phyloP scores from a whole-genome alignment of 2,888 invertebrate genomes.

The Azorinus chamasolen region DNA sequence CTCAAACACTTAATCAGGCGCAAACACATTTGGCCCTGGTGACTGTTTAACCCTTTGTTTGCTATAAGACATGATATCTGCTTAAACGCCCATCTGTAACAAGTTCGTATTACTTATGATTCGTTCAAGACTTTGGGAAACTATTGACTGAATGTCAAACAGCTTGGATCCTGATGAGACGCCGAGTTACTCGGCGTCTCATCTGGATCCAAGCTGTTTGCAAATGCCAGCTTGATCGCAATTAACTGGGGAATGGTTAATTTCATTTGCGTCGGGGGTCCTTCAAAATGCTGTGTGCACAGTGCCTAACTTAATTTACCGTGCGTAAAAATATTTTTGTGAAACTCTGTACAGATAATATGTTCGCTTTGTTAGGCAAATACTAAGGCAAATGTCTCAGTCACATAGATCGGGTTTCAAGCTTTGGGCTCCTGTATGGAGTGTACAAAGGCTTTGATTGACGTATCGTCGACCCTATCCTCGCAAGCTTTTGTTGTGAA shows the following conservation, averaged over 20 bases:
- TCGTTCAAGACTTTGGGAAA: too few relatives aligned
- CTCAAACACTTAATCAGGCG: constrained; percentile 27
- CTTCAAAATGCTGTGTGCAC: too few relatives aligned
- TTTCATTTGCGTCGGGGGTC: too few relatives aligned
- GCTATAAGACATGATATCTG: background rate
- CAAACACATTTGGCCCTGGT: constrained; percentile 37
- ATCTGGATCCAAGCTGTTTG: too few relatives aligned
- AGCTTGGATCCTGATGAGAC: too few relatives aligned
- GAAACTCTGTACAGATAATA: constrained; percentile 52
- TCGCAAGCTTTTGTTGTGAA: constrained; percentile 25
- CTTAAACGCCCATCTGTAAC: too few relatives aligned
- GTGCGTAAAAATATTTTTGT: constrained; percentile 27
- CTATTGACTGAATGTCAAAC: too few relatives aligned
- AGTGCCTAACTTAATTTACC: constrained; percentile 4
- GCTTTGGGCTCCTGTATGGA: constrained; percentile 16
- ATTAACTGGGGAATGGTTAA: too few relatives aligned
- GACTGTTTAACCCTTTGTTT: background rate
- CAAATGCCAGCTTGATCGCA: too few relatives aligned
- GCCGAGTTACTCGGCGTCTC: too few relatives aligned
- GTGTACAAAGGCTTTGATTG: constrained; percentile 46
- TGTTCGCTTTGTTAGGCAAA: constrained; percentile 52
- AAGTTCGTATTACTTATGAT: too few relatives aligned
- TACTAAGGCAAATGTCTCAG: constrained; percentile 40
- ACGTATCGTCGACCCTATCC: constrained; percentile 7
- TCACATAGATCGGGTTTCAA: constrained; percentile 38